phyloP scores from a whole-genome alignment of 1,140 invertebrate species.

The Pseudomyrmex cubaensis region DNA sequence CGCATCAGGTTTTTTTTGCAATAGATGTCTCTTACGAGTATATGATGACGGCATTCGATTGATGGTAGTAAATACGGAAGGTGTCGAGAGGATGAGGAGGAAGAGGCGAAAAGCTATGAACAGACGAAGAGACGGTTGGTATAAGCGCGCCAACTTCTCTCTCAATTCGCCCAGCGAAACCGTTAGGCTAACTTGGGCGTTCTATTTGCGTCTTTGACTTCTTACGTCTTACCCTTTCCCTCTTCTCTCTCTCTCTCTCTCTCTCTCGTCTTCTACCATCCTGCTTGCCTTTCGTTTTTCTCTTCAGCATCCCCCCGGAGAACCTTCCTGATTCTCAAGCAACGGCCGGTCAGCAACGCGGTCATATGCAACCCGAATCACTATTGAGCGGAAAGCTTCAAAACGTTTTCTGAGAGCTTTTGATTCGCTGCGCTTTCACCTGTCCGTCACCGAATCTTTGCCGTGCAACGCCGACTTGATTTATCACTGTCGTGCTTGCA shows the following conservation, averaged over 20 bases:
- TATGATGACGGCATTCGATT: not conserved
- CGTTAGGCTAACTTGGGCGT: conserved; percentile 84
- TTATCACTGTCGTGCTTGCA: not conserved
- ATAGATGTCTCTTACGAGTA: not conserved
- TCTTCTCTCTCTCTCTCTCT: conserved; percentile 58
- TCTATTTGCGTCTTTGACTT: conserved; percentile 84
- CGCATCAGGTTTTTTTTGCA: too few relatives aligned
- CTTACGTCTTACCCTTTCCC: conserved; percentile 76
- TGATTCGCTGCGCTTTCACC: conserved; percentile 40
- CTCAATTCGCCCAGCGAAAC: conserved; percentile 79
- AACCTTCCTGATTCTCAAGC: conserved; percentile 65
- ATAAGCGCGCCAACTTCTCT: conserved; percentile 73
- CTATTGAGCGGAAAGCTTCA: conserved; percentile 53
- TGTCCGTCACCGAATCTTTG: not conserved
- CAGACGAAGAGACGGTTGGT: conserved; percentile 70
- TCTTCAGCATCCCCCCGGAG: conserved; percentile 65
- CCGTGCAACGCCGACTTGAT: not conserved
- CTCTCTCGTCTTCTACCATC: conserved; percentile 36
- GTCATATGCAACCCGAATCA: conserved; percentile 77
- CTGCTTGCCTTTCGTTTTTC: conserved; percentile 66
- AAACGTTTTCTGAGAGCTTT: conserved; percentile 60
- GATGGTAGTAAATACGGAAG: conserved; percentile 44
- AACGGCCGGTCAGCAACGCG: conserved; percentile 77
- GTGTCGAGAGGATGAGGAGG: conserved; percentile 65
- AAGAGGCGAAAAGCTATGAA: conserved; percentile 63